These are phyloP conservation scores for Seira sanloemensis DNA, from an alignment of 2,888 invertebrate species.

Conservation along the genomic window DNA sequence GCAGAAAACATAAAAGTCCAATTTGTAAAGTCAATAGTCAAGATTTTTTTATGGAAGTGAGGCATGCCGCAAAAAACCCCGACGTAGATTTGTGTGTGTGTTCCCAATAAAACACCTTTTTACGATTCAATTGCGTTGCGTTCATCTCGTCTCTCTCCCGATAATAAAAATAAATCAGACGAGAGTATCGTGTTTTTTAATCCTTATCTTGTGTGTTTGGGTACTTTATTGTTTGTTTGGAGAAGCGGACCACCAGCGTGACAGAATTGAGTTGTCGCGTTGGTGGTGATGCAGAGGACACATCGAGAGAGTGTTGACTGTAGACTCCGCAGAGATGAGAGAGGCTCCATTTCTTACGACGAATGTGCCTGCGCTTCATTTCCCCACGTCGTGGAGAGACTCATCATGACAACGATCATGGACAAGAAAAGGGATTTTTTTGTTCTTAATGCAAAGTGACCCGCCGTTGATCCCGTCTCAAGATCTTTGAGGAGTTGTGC, in stretches of 20 bases:
- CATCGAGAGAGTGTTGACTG: background rate
- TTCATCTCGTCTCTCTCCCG: background rate
- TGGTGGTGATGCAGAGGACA: background rate
- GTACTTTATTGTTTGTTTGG: slow-evolving; percentile 4
- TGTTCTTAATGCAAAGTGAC: background rate
- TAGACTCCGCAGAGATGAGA: background rate
- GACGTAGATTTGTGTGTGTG: background rate
- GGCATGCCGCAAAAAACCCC: background rate
- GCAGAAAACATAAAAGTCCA: slow-evolving; percentile 45
- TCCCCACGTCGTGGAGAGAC: background rate
- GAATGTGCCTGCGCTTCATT: background rate
- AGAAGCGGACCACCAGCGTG: slow-evolving; percentile 4
- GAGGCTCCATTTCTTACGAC: background rate
- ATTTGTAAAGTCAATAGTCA: slow-evolving; percentile 49
- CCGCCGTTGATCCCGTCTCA: background rate
- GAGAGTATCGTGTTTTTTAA: slow-evolving; percentile 4
- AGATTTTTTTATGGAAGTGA: slow-evolving; percentile 2
- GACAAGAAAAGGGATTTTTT: background rate
- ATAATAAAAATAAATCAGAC: slow-evolving; percentile 4
- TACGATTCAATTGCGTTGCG: background rate
- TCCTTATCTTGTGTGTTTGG: slow-evolving; percentile 4
- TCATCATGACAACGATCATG: background rate
- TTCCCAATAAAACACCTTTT: slow-evolving; percentile 4
- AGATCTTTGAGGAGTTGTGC: background rate
- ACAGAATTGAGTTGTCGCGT: slow-evolving; percentile 4